phyloP scores from a whole-genome alignment of 2,888 invertebrate species.

The Fissipunctia ypsillon region DNA sequence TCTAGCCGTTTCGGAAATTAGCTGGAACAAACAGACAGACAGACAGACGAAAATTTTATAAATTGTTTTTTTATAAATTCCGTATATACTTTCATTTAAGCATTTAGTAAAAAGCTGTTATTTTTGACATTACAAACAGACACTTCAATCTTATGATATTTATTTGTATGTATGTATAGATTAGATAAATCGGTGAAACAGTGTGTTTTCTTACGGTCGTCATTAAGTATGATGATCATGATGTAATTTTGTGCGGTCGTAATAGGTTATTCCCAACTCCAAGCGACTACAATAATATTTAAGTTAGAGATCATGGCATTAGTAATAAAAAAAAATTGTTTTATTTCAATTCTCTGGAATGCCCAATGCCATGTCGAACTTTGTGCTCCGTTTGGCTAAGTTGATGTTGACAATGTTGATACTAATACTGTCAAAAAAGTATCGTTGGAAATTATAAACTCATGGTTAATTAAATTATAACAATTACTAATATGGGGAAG shows the following conservation, averaged over 20 bases:
- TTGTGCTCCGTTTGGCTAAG: background rate
- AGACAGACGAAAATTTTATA: no score
- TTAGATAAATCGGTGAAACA: slow-evolving; percentile 1
- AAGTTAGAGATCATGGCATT: no score
- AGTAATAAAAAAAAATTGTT: no score
- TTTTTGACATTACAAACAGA: no score
- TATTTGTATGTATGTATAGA: no score
- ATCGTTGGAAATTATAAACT: background rate
- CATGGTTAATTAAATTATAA: background rate
- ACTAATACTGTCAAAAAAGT: background rate
- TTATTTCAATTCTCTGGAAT: background rate
- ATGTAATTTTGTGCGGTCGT: background rate
- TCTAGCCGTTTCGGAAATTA: no score
- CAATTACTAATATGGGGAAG: background rate
- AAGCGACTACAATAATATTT: background rate
- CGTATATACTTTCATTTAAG: no score
- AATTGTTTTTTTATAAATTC: no score
- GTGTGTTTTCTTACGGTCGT: background rate
- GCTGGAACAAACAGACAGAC: no score
- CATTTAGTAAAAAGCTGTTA: no score
- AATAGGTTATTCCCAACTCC: background rate
- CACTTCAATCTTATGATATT: no score
- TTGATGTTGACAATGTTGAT: background rate
- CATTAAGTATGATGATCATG: background rate
- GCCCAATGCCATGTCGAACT: background rate